phyloP scores from a whole-genome alignment of 2,888 invertebrate genomes.

The Crepidodera aurea region DNA sequence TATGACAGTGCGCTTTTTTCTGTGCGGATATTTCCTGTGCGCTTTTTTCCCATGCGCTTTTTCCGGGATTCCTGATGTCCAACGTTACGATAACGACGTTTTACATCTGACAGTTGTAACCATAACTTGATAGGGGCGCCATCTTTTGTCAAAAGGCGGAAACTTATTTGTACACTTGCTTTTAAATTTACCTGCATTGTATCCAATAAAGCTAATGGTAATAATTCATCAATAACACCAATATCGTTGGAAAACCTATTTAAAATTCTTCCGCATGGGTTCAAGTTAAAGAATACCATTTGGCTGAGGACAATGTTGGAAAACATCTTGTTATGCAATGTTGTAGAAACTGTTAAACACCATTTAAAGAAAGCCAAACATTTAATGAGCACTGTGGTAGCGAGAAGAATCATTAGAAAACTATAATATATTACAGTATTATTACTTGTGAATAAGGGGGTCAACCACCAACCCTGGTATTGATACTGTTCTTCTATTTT shows the following conservation, averaged over 20 bases:
- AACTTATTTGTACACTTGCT: too few species aligned
- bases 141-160: too few species aligned
- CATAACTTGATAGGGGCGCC: too few species aligned
- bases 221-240: constrained; percentile 64
- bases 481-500: background rate
- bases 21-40: too few species aligned
- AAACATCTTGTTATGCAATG: constrained; percentile 64
- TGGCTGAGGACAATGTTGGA: constrained; percentile 48
- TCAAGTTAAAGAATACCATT: constrained; percentile 72
- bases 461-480: background rate
- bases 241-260: constrained; percentile 76
- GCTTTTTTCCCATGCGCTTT: too few species aligned
- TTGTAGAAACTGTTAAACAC: constrained; percentile 63
- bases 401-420: background rate
- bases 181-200: constrained; percentile 48
- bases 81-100: too few species aligned
- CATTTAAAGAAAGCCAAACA: constrained; percentile 62
- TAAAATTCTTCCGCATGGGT: constrained; percentile 69
- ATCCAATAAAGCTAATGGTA: constrained; percentile 63
- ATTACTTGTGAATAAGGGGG: background rate
- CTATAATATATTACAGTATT: constrained; percentile 20
- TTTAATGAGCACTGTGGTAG: constrained; percentile 57
- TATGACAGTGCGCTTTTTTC: too few species aligned
- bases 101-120: too few species aligned
- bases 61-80: too few species aligned